phyloP scores from a whole-genome alignment of 2,888 invertebrate genomes.

The Frankliniella intonsa region DNA sequence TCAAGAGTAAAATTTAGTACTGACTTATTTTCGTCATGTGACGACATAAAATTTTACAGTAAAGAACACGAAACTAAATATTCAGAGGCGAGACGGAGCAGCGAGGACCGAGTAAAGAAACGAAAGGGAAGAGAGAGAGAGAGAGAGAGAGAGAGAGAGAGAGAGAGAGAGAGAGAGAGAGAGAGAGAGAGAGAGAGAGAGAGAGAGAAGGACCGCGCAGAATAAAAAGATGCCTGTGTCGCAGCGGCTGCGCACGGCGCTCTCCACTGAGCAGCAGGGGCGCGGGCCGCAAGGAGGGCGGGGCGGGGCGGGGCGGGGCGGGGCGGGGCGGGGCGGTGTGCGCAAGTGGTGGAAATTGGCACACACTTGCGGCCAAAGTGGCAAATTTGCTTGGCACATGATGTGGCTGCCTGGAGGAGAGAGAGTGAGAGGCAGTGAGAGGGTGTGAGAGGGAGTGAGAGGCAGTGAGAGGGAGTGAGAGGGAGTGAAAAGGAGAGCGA shows the following conservation, averaged over 20 bases:
- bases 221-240: not conserved
- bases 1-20: too few species aligned
- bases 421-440: not conserved
- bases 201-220: too few species aligned
- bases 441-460: not conserved
- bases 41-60: too few species aligned
- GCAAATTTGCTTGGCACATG: conserved; percentile 3
- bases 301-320: too few species aligned
- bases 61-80: too few species aligned
- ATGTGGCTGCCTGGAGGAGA: not conserved
- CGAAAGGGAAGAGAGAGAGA: too few species aligned
- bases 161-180: too few species aligned
- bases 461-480: not conserved
- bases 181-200: too few species aligned
- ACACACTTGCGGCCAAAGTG: conserved; percentile 19
- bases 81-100: too few species aligned
- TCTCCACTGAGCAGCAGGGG: not conserved
- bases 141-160: too few species aligned
- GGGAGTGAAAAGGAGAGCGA: not conserved
- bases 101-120: too few species aligned
- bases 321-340: not conserved
- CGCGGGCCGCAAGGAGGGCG: not conserved
- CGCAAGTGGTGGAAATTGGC: conserved; percentile 6
- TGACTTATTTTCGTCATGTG: too few species aligned
- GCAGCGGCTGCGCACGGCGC: not conserved